Evolutionary conservation across 2,797 vertebrate species (phyloP).

Genomic region (Dermochelys coriacea): DNA sequence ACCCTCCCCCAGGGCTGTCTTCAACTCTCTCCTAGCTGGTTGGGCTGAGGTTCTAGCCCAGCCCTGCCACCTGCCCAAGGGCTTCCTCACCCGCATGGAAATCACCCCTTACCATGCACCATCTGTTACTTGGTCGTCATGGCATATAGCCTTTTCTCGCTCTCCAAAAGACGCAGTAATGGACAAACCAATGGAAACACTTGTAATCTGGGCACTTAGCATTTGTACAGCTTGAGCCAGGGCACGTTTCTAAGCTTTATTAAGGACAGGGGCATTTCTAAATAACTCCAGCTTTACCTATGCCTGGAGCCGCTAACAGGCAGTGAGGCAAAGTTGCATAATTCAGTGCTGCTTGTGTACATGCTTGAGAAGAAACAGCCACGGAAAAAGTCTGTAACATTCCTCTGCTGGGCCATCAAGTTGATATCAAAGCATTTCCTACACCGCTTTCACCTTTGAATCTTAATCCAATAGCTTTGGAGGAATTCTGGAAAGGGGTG

Average conservation of each 20-base stretch:
- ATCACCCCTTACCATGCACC: fast-evolving
- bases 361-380: conserved; percentile 78
- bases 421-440: conserved; percentile 71
- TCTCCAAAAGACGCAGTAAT: neutral
- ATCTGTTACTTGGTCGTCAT: fast-evolving
- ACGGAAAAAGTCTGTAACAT: conserved; percentile 77
- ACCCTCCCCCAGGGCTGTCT: neutral
- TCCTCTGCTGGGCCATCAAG: conserved; percentile 46
- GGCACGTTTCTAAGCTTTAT: conserved; percentile 38
- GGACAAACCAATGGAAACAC: neutral
- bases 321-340: conserved; percentile 61
- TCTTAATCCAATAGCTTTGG: conserved; percentile 68
- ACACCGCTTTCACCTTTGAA: conserved; percentile 68
- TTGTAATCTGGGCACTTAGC: fast-evolving
- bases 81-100: neutral
- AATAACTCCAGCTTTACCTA: neutral
- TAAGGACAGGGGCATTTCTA: conserved; percentile 15
- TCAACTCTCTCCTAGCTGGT: neutral
- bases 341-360: conserved; percentile 54
- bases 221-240: neutral
- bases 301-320: conserved; percentile 23
- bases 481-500: neutral
- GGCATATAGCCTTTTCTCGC: neutral
- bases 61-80: neutral
- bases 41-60: neutral